Evolutionary conservation across 2,797 vertebrate species (phyloP), one percentile per base, ranked within the genome.

Genomic region (Borostomias antarcticus): DNA sequence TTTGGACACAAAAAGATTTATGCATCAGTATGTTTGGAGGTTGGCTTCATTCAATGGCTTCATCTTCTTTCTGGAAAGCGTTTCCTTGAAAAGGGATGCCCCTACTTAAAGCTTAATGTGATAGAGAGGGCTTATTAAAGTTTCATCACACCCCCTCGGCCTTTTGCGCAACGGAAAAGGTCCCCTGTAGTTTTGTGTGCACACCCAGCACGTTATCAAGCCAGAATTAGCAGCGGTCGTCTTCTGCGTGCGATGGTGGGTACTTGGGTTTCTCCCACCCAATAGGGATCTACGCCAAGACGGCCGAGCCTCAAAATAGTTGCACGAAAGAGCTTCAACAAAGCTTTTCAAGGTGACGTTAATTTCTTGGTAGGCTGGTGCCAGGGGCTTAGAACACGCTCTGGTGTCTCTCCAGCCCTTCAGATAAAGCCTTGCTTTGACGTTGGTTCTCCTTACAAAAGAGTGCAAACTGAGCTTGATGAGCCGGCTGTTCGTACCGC

Each of bases 101-200:
- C 53, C 56, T 72, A 10, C 50, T 74, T 65, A 72, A 74, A 76
- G 30, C 30, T 53, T 72, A 74, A 78, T 65, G 66, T 25, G 56
- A 64, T 58, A 68, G 59, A 62, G 70, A 52, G 58, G 29, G 60
- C 13, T n/a, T 45, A 58, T 81, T 40, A 76, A 76, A 62, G 72
- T 76, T 76, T 69, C 26, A 78, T 37, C 40, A 57, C 3, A 13
- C 10, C 52, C 32, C 56, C 70, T 15, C 29, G 11, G 52, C 10
- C 26, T 45, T 7, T 17, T 69, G 58, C 62, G 62, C 60, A 37
- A 62, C 45, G 62, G 64, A 68, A 77, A 76, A 60, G 65, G 65
- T 69, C 56, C 58, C 50, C 56, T 5, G 60, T 60, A 48, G 52
- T 65, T 32, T 61, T 61, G 32, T 40, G 19, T 3, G 19, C 29